A percentile compares a stretch with the other conserved stretches of the same genome.
phyloP scores from a whole-genome alignment of 2,113 vertebrate species.

The Bagarius yarrelli region DNA sequence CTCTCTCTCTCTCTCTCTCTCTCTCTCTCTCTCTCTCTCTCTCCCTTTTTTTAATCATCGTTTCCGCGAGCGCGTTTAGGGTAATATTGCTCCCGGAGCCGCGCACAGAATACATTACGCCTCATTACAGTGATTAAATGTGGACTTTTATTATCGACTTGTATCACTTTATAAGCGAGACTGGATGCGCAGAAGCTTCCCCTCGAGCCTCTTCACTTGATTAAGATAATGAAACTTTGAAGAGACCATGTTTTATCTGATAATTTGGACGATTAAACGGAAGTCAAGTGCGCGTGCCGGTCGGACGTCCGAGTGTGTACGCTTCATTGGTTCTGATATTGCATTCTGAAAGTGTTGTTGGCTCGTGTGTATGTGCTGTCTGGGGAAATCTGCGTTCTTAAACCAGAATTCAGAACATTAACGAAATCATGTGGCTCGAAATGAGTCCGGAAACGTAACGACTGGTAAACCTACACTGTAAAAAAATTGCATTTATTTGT shows the following conservation, averaged over 20 bases:
- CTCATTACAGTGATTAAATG: conserved; percentile 72
- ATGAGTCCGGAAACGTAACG: background rate
- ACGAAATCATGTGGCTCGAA: background rate
- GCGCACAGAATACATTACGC: conserved; percentile 82
- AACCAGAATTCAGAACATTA: background rate
- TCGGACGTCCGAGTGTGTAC: conserved; percentile 48
- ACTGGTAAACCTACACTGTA: background rate
- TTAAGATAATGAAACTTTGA: conserved; percentile 89
- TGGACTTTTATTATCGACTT: conserved; percentile 83
- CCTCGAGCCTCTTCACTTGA: conserved; percentile 84
- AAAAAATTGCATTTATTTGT: background rate
- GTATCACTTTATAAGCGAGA: conserved; percentile 76
- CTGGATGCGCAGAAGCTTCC: conserved; percentile 74
- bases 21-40: background rate
- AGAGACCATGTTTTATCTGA: conserved; percentile 89
- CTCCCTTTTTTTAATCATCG: background rate
- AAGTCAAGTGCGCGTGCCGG: conserved; percentile 86
- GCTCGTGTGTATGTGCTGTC: background rate
- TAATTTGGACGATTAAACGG: conserved; percentile 91
- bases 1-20: conserved; percentile 58
- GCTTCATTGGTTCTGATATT: conserved; percentile 32
- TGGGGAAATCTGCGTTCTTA: background rate
- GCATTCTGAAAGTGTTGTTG: background rate
- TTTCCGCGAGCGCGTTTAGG: conserved; percentile 57
- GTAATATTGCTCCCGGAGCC: conserved; percentile 83